Evolutionary conservation across 2,888 invertebrate genomes (phyloP), one percentile per base, ranked within the genome.

Genomic region (Eupithecia insigniata): DNA sequence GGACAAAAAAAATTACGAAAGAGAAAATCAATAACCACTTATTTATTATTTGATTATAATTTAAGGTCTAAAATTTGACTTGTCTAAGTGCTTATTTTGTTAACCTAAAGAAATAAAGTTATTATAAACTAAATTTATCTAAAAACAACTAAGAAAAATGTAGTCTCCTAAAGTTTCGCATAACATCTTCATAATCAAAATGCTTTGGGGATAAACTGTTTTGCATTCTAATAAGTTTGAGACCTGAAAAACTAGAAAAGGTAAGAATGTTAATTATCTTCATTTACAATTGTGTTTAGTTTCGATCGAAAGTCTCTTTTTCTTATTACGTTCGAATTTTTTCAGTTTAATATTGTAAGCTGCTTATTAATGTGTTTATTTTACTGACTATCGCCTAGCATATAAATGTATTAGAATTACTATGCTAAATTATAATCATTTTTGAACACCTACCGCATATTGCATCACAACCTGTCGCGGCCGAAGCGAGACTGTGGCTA

Each of bases 401-500:
- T 55, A 26, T 22, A n/a, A n/a, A 51, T 26, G 14, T 26, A 51
- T 51, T 51, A 51, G 22, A 26, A 51, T 26, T 10, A 51, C 1
- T 51, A 26, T 22, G 22, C 22, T 26, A 14, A 22, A 55, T 14
- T 26, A 26, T 55, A 46, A 46, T n/a, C 1, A n/a, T 16, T 14
- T 51, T 30, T 18, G 1, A 60, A 30, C 30, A 60, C 28, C 22
- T 51, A 60, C 28, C 60, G 60, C 60, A 30, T 60, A 60, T 60
- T 30, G 16, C 60, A 26, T 30, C 58, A 30, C 30, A 30, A 30
- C 30, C 18, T 60, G 16, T 18, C 58, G 30, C 28, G 60, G 60
- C 18, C 30, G 30, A 28, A 18, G 8, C 30, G 18, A 60, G 30
- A 18, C 30, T 60, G 51, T 73, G 73, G 67, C 30, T 60, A 39